Evolutionary conservation across 2,888 invertebrate genomes (phyloP).

Genomic region (Zaprionus bogoriensis): DNA sequence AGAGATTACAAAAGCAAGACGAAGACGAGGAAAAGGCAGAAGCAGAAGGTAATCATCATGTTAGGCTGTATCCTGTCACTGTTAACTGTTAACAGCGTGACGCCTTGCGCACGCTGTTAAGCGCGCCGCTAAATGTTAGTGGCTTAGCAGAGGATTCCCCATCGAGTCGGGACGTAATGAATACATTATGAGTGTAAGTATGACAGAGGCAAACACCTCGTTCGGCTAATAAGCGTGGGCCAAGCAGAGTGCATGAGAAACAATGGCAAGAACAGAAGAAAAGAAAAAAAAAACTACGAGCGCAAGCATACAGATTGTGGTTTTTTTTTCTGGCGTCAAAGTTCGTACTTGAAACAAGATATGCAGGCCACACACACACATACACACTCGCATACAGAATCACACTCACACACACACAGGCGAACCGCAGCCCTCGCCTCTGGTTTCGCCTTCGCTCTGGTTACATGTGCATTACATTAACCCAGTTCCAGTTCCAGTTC

Average conservation of each 20-base stretch:
- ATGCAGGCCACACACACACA: conserved; percentile 57
- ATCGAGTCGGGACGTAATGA: conserved; percentile 29
- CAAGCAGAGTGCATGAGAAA: conserved; percentile 14
- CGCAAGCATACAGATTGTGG: conserved; percentile 24
- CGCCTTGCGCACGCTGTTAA: too few species aligned
- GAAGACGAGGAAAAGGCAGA: conserved; percentile 17
- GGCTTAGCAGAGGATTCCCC: background rate
- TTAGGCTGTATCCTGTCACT: background rate
- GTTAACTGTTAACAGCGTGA: background rate
- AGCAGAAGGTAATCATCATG: background rate
- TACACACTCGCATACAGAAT: background rate
- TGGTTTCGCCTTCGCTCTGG: background rate
- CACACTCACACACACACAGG: conserved; percentile 15
- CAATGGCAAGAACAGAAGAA: background rate
- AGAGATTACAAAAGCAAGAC: conserved; percentile 19
- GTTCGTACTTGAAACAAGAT: conserved; percentile 75
- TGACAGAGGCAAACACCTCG: conserved; percentile 24
- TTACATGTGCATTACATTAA: conserved; percentile 70
- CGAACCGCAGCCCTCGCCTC: conserved; percentile 25
- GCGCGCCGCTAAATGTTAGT: background rate
- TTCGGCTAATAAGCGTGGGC: conserved; percentile 39
- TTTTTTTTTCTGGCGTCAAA: conserved; percentile 55
- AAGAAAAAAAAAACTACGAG: conserved; percentile 20
- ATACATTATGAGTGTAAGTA: conserved; percentile 27
- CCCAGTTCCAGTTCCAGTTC: conserved; percentile 60